Evolutionary conservation across 2,888 invertebrate genomes (phyloP), one percentile per base, ranked within the genome.

Genomic region (Drosophila nr. medialis): DNA sequence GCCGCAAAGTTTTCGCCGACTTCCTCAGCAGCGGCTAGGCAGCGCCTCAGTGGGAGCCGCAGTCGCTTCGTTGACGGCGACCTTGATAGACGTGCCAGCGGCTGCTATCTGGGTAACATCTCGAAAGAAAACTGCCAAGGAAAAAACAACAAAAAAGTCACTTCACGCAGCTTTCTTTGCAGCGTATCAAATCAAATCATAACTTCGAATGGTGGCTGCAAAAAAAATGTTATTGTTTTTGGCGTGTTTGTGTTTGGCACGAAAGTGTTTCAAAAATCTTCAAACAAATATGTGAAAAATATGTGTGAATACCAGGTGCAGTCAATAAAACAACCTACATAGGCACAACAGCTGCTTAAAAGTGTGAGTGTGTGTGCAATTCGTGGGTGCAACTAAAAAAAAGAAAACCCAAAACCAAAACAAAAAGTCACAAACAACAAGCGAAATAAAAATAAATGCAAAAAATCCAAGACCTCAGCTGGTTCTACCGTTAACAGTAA

Each of bases 71-170:
- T 84, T 91, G 92, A 91, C 91, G 92, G 92, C 93, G 93, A 93
- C 93, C 93, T 93, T 93, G 93, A 92, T 92, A 92, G 93, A 93
- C 93, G 92, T 92, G 86, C 88, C 85, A 90, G 91, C 93, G 91
- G 91, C 77, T 75, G 30, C 13, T 67, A 68, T 45, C 71, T 60
- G 45, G 36, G 63, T 59, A 80, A 42, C 71, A 69, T 45, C 56
- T 30, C 29, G 53, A 58, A 36, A 34, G 36, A 42, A 49, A 40
- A 40, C 40, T 32, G 38, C 24, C 45, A 30, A 34, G 18, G 30
- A 40, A 32, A 48, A 30, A 38, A 13, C 7, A 13, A 45, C 27
- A 32, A n/a, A 30, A 50, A 54, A 78, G 68, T 55, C 48, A 42
- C 30, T 72, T 59, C 45, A 59, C 32, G 53, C 49, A 59, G 75